Evolutionary conservation across 2,797 vertebrate species (phyloP), one percentile per base, ranked within the genome.

Genomic region (Brachyalestes nurse): DNA sequence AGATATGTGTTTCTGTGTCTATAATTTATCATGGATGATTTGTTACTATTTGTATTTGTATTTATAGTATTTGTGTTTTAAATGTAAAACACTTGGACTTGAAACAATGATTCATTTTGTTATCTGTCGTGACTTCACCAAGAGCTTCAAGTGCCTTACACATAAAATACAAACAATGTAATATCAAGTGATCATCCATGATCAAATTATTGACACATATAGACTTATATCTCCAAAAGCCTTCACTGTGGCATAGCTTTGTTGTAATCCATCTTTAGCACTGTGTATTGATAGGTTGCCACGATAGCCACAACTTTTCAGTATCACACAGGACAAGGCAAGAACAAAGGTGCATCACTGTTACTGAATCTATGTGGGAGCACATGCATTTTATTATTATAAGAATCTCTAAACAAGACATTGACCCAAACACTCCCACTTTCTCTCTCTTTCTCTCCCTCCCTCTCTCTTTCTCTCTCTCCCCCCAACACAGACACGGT

Each of bases 301-400:
- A 51, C 21, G 25, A 1, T 16, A 47, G 0, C 40, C 34, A 16
- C 19, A 65, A 40, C 14, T n/a, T 21, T 47, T 23, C 42, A 47
- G 7, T 10, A 53, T 51, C 67, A 69, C 42, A 9, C 40, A 45
- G 1, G 17, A 12, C 9, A 23, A 16, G 38, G n/a, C 42, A 69
- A 47, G 38, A 47, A 34, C 47, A 71, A 47, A 34, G 53, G 67
- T 67, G 38, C n/a, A 6, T 21, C 42, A 23, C 2, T 49, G 45
- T 45, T 25, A n/a, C 28, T 51, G 23, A 47, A 23, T 47, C 66
- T 70, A 12, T 70, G 25, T 70, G 23, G 21, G 21, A 70, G n/a
- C 45, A 70, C 47, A 70, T 51, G 67, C 47, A 70, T 51, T 70
- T 70, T 70, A 70, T 70, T 70, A 70, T 23, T 34, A 34, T 34